Evolutionary conservation across 2,113 vertebrate genomes (phyloP), one percentile per base, ranked within the genome.

Genomic region (Tupaia chinensis): DNA sequence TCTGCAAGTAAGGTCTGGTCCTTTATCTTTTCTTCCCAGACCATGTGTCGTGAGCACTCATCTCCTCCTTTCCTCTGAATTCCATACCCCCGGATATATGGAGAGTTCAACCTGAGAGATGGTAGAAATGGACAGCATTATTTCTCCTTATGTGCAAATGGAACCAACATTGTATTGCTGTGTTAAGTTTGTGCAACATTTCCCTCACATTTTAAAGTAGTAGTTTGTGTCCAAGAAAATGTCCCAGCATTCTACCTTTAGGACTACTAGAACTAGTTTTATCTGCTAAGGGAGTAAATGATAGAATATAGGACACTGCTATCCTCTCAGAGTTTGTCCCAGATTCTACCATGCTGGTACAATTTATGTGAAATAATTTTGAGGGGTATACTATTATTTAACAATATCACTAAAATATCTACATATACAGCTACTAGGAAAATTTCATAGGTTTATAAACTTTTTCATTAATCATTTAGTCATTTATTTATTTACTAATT

Each of bases 331-430:
- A 72, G 44, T 87, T 72, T n/a, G 27, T 3, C 16, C 17, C 32
- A 54, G 29, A 17, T 7, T 44, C 44, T 44, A 44, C 17, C n/a
- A 53, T 70, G 3, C 53, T 74, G 58, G 32, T 61, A 25, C 34
- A 91, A 58, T 63, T 94, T 77, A 61, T 44, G 53, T 92, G 65
- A 53, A 91, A 32, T 87, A 80, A 76, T 65, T 87, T 3, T 81
- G 34, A 84, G 25, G 54, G 14, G 0, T 7, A 3, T 25, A 70
- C 5, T 53, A 34, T 70, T 9, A 61, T 88, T 4, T 27, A 4
- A 93, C 32, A 7, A 1, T n/a, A 70, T 72, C 13, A 32, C 0
- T 60, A 83, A 85, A 54, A 91, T 65, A 84, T 20, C 20, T n/a
- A 95, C 60, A 70, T 20, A 56, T 5, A 17, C 27, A 93, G 23